phyloP scores from a whole-genome alignment of 2,113 vertebrate genomes.

The Delphinus delphis region DNA sequence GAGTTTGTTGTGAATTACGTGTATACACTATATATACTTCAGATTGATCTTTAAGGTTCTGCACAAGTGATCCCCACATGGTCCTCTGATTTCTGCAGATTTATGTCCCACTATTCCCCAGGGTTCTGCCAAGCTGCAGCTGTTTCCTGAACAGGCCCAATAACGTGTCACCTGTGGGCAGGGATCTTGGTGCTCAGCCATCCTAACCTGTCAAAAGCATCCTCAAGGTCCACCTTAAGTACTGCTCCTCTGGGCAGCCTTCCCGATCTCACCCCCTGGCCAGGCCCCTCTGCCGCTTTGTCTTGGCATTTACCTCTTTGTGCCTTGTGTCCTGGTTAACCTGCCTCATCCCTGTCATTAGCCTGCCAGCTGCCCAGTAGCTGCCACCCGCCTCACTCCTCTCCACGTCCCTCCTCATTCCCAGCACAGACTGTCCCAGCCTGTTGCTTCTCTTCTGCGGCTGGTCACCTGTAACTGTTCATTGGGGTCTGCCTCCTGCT shows the following conservation, averaged over 20 bases:
- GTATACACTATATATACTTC: not conserved
- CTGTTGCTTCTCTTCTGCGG: not conserved
- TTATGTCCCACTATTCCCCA: not conserved
- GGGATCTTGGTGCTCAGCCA: not conserved
- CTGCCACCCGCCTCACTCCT: not conserved
- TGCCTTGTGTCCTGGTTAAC: not conserved
- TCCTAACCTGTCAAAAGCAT: not conserved
- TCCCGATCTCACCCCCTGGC: rapidly evolving
- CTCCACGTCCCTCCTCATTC: rapidly evolving
- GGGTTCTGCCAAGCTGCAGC: not conserved
- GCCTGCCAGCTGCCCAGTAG: not conserved
- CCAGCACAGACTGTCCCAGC: not conserved
- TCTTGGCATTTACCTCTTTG: not conserved
- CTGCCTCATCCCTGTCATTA: not conserved
- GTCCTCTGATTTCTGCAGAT: constrained; percentile 20
- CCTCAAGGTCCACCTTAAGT: not conserved
- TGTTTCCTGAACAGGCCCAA: not conserved
- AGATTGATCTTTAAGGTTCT: not conserved
- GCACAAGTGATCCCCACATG: not conserved
- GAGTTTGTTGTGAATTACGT: not conserved
- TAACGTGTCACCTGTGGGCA: not conserved
- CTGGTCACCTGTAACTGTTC: not conserved
- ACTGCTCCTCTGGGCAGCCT: not conserved
- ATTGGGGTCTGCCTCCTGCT: not conserved
- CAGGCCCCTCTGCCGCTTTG: not conserved